phyloP scores from a whole-genome alignment of 2,888 invertebrate species.

The Xylocampa areola region DNA sequence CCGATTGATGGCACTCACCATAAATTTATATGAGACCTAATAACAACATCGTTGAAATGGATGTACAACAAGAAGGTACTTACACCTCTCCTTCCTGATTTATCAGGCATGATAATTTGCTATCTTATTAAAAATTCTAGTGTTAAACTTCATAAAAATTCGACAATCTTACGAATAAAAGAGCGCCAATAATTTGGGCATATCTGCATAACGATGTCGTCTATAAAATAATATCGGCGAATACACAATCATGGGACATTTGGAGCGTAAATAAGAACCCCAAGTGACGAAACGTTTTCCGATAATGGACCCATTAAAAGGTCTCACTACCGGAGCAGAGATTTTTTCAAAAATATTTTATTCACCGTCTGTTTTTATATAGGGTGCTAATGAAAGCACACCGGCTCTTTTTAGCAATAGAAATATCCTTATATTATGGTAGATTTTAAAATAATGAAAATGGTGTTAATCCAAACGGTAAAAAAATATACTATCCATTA shows the following conservation, averaged over 20 bases:
- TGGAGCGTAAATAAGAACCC: constrained; percentile 64
- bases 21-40: too few relatives aligned
- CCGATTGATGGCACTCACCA: too few relatives aligned
- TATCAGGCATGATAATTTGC: too few relatives aligned
- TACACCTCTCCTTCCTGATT: too few relatives aligned
- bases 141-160: constrained; percentile 1
- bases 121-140: too few relatives aligned
- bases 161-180: constrained; percentile 4
- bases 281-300: constrained; percentile 71
- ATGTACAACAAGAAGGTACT: too few relatives aligned
- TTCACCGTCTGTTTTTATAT: constrained; percentile 39
- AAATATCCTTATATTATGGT: too few relatives aligned
- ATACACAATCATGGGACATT: constrained; percentile 63
- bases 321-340: constrained; percentile 45
- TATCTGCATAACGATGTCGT: constrained; percentile 25
- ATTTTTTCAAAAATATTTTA: constrained; percentile 33
- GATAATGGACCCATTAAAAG: constrained; percentile 68
- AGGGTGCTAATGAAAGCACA: constrained; percentile 15
- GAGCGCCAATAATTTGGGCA: constrained; percentile 17
- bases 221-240: constrained; percentile 41
- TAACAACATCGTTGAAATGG: too few relatives aligned
- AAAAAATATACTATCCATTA: too few relatives aligned
- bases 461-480: too few relatives aligned
- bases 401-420: neutral
- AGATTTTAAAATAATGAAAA: too few relatives aligned